These are phyloP conservation scores for Chymomyza amoena DNA, from an alignment of 2,888 invertebrate genomes.

Conservation along the genomic window DNA sequence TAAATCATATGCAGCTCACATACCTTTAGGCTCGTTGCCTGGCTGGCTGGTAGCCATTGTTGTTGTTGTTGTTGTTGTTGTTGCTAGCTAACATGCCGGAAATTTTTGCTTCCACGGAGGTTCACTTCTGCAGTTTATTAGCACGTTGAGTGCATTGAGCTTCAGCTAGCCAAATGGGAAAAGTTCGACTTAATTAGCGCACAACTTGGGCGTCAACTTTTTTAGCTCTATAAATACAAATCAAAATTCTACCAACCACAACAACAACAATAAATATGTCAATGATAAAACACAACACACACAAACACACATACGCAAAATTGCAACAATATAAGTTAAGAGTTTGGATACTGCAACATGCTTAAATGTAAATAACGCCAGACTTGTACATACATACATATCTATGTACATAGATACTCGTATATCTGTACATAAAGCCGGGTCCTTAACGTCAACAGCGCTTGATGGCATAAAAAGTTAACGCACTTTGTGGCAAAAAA, in stretches of 20 bases:
- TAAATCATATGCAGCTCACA: slow-evolving; percentile 54
- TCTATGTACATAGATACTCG: background rate
- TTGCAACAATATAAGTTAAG: background rate
- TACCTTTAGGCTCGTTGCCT: slow-evolving; percentile 4
- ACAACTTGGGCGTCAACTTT: background rate
- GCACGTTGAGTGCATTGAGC: slow-evolving; percentile 11
- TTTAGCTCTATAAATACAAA: slow-evolving; percentile 14
- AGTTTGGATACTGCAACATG: slow-evolving; percentile 6
- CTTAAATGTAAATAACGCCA: slow-evolving; percentile 47
- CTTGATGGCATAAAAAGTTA: slow-evolving; percentile 9
- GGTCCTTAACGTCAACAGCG: background rate
- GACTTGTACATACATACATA: slow-evolving; percentile 28
- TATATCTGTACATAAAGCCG: background rate
- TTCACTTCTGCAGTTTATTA: background rate
- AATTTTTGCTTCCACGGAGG: background rate
- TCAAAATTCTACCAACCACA: slow-evolving; percentile 18
- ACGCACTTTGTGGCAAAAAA: slow-evolving; percentile 9
- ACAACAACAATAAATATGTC: slow-evolving; percentile 31
- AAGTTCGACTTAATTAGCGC: slow-evolving; percentile 59
- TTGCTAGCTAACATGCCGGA: background rate
- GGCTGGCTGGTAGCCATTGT: background rate
- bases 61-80: too few relatives aligned
- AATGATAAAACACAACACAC: slow-evolving; percentile 26
- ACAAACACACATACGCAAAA: background rate
- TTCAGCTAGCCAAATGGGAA: slow-evolving; percentile 48